These are phyloP conservation scores for Babylonia areolata DNA, from an alignment of 1,140 invertebrate genomes.

Conservation along the genomic window DNA sequence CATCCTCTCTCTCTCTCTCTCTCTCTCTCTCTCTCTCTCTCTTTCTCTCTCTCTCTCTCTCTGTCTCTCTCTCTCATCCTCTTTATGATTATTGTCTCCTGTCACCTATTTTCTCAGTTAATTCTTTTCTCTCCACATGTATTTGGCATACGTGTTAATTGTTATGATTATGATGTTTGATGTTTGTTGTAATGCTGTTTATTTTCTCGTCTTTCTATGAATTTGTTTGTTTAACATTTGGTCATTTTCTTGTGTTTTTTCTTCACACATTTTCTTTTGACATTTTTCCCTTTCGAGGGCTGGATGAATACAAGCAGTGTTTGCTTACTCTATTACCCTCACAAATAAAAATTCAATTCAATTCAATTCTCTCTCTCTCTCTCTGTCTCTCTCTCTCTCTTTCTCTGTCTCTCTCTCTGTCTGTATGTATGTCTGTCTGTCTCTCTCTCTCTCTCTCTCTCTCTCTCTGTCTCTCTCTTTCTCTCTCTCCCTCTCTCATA, in stretches of 20 bases:
- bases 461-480: slow-evolving; percentile 6
- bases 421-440: neutral
- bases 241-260: no score
- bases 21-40: neutral
- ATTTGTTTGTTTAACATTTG: no score
- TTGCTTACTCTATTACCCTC: neutral
- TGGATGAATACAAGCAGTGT: no score
- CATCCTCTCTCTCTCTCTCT: neutral
- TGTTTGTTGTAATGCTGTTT: no score
- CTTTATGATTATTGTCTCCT: neutral
- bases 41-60: neutral
- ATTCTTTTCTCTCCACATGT: no score
- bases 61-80: neutral
- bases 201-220: no score
- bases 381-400: neutral
- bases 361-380: neutral
- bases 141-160: no score
- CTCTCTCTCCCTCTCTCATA: slow-evolving; percentile 7
- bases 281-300: no score
- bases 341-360: no score
- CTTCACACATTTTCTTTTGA: no score
- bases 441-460: neutral
- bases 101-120: neutral
- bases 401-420: neutral
- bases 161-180: no score